phyloP scores from a whole-genome alignment of 2,888 invertebrate species.

The Erebia aethiops region DNA sequence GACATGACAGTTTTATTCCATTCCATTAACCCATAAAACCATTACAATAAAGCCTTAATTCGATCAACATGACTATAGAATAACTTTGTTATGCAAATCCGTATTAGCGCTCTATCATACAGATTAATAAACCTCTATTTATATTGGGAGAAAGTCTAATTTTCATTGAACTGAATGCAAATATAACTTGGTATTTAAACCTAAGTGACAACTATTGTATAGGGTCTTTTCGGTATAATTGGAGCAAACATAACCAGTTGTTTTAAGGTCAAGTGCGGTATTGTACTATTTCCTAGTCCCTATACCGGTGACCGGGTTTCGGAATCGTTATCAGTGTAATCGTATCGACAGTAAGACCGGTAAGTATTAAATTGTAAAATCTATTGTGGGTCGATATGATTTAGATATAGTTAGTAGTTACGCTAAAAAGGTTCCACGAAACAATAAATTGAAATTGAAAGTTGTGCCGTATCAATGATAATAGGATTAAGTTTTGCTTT shows the following conservation, averaged over 20 bases:
- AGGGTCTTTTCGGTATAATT: constrained; percentile 37
- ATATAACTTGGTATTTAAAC: constrained; percentile 1
- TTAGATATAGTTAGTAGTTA: not conserved
- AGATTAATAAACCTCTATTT: constrained; percentile 9
- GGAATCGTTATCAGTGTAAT: constrained; percentile 12
- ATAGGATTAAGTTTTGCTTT: not conserved
- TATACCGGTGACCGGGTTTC: constrained; percentile 32
- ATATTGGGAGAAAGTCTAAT: constrained; percentile 16
- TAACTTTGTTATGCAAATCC: constrained; percentile 11
- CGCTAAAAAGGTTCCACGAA: not conserved
- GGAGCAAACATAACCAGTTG: constrained; percentile 37
- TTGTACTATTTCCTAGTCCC: constrained; percentile 40
- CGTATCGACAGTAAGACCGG: constrained; percentile 6
- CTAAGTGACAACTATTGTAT: constrained; percentile 37
- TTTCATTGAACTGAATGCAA: constrained; percentile 7
- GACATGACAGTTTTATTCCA: constrained; percentile 20
- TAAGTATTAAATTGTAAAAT: constrained; percentile 5
- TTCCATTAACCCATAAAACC: constrained; percentile 10
- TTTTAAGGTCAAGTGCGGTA: constrained; percentile 44
- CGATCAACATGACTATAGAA: not conserved
- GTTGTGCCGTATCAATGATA: not conserved
- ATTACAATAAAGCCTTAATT: not conserved
- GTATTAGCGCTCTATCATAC: not conserved
- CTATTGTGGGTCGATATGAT: constrained; percentile 2
- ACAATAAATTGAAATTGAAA: constrained; percentile 10